A percentile compares a stretch with the other conserved stretches of the same genome.
Conservation (phyloP, 2,797 vertebrate species). For the Brachymystax lenok region DNA sequence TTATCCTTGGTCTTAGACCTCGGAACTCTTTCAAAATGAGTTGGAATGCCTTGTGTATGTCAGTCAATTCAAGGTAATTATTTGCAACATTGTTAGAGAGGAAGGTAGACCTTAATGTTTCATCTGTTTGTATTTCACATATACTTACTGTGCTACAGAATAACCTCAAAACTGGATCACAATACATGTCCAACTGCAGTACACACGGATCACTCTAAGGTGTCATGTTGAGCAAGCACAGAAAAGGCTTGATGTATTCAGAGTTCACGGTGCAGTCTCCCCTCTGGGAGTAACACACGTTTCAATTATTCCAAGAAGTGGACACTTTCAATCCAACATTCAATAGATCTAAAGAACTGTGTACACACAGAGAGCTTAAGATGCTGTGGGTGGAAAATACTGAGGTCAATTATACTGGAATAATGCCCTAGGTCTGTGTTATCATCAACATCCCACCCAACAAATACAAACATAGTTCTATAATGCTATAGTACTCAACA, state of each 20-base stretch:
- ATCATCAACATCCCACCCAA: not conserved
- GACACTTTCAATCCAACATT: slow-evolving; percentile 46
- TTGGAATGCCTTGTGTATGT: not conserved
- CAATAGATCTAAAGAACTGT: slow-evolving; percentile 31
- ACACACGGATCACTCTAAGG: not conserved
- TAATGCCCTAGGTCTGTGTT: not conserved
- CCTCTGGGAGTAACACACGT: slow-evolving; percentile 23
- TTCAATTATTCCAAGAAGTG: slow-evolving; percentile 61
- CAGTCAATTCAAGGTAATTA: not conserved
- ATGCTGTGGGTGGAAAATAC: not conserved
- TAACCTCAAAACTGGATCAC: not conserved
- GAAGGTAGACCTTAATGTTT: too few species aligned
- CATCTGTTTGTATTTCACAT: not conserved
- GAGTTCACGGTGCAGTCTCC: not conserved
- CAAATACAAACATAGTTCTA: not conserved
- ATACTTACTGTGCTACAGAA: not conserved
- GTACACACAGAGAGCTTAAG: slow-evolving; percentile 23
- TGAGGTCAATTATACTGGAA: slow-evolving; percentile 3
- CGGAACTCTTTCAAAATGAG: not conserved
- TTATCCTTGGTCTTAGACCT: slow-evolving; percentile 3
- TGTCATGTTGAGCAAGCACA: too few species aligned
- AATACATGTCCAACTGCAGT: not conserved
- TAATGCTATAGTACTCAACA: not conserved
- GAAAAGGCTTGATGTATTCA: not conserved
- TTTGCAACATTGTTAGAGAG: not conserved